Percentiles rank a stretch among this genome's conserved stretches.
These are phyloP conservation scores for Egretta garzetta DNA, from an alignment of 2,113 vertebrate species.

Conservation along the genomic window DNA sequence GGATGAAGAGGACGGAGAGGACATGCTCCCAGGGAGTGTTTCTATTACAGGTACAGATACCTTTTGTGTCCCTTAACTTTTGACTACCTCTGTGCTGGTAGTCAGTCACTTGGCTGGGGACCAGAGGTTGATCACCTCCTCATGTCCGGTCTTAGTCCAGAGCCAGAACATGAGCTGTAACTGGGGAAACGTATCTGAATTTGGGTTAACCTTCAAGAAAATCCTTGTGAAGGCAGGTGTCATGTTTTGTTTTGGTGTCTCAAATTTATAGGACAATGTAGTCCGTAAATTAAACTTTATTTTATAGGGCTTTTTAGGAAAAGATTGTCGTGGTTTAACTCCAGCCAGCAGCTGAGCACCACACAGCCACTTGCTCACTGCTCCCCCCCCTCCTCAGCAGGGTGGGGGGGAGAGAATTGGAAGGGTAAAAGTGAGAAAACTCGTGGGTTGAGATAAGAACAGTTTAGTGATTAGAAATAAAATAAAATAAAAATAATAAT, in stretches of 20 bases:
- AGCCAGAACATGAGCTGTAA: neutral
- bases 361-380: neutral
- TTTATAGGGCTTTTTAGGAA: neutral
- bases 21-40: neutral
- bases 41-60: neutral
- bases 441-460: no score
- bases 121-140: neutral
- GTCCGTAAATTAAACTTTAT: neutral
- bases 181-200: neutral
- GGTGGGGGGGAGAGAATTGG: neutral
- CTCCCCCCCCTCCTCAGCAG: neutral
- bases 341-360: neutral
- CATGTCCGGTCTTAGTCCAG: neutral
- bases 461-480: no score
- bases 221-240: neutral
- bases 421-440: no score
- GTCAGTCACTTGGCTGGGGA: neutral
- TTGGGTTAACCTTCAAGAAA: neutral
- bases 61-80: neutral
- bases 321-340: neutral
- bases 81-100: neutral
- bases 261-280: neutral
- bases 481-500: no score
- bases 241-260: neutral
- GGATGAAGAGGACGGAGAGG: neutral